phyloP scores from a whole-genome alignment of 2,888 invertebrate species.

The Suillia variegata region DNA sequence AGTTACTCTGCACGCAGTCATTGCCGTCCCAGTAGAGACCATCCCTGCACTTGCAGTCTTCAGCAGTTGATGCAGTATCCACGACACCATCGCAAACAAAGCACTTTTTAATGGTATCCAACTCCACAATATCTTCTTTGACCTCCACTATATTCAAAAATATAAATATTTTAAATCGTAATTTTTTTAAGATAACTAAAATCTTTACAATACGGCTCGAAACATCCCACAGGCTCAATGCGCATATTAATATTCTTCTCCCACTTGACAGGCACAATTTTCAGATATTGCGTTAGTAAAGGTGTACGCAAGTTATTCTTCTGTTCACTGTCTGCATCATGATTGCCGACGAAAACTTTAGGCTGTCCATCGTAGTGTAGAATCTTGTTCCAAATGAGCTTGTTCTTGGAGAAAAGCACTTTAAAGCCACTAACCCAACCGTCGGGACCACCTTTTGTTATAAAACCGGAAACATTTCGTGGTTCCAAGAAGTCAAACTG shows the following conservation, averaged over 20 bases:
- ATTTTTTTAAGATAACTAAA: background rate
- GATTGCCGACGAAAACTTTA: constrained; percentile 74
- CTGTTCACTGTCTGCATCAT: constrained; percentile 68
- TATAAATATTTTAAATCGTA: background rate
- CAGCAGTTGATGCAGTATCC: constrained; percentile 23
- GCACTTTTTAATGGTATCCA: constrained; percentile 58
- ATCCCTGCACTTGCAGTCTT: constrained; percentile 64
- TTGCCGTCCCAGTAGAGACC: constrained; percentile 75
- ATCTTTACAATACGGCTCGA: constrained; percentile 70
- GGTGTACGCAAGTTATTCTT: constrained; percentile 74
- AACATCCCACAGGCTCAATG: constrained; percentile 81
- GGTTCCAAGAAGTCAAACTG: constrained; percentile 77
- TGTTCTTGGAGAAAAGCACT: constrained; percentile 75
- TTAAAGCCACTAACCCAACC: constrained; percentile 79
- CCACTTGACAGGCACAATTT: constrained; percentile 76
- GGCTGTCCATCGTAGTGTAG: constrained; percentile 65
- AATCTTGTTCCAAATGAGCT: constrained; percentile 73
- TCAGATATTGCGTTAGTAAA: constrained; percentile 73
- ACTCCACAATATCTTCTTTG: constrained; percentile 34
- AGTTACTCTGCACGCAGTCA: constrained; percentile 71
- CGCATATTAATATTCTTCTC: constrained; percentile 74
- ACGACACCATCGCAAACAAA: constrained; percentile 63
- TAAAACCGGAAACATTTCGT: constrained; percentile 78
- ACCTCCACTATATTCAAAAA: constrained; percentile 40
- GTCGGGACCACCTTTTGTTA: constrained; percentile 72